These are phyloP conservation scores for Coptotermes formosanus DNA, from an alignment of 1,140 invertebrate genomes.

Conservation along the genomic window DNA sequence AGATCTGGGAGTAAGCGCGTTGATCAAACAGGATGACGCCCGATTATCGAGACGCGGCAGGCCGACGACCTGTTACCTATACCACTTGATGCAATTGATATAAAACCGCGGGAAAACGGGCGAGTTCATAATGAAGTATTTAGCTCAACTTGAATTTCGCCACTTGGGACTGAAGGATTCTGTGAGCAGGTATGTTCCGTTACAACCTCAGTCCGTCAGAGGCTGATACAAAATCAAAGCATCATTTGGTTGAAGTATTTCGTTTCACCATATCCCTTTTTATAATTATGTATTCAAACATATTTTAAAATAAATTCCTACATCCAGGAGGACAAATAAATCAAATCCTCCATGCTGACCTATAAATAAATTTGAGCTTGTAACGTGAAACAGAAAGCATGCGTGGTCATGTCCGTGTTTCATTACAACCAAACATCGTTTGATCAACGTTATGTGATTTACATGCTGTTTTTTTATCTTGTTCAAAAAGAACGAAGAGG, in stretches of 20 bases:
- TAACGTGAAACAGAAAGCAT: neutral
- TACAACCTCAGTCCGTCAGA: no score
- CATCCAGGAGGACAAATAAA: neutral
- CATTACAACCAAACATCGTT: conserved; percentile 4
- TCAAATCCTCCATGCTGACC: neutral
- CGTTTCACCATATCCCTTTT: neutral
- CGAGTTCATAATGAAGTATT: no score
- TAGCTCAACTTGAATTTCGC: no score
- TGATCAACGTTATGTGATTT: conserved; percentile 16
- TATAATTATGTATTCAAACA: neutral
- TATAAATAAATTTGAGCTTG: neutral
- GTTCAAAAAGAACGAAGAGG: neutral
- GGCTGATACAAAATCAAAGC: neutral
- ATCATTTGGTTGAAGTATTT: neutral
- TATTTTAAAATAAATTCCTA: neutral
- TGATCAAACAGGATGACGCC: no score
- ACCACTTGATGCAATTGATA: no score
- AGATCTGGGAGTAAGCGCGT: no score
- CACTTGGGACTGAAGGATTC: no score
- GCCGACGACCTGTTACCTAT: no score
- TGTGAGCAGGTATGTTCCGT: no score
- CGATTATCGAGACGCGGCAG: no score
- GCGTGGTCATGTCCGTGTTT: neutral
- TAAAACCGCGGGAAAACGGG: no score
- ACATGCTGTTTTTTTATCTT: neutral